Conservation (phyloP, 2,113 vertebrate species). For the Thalassoma bifasciatum region DNA sequence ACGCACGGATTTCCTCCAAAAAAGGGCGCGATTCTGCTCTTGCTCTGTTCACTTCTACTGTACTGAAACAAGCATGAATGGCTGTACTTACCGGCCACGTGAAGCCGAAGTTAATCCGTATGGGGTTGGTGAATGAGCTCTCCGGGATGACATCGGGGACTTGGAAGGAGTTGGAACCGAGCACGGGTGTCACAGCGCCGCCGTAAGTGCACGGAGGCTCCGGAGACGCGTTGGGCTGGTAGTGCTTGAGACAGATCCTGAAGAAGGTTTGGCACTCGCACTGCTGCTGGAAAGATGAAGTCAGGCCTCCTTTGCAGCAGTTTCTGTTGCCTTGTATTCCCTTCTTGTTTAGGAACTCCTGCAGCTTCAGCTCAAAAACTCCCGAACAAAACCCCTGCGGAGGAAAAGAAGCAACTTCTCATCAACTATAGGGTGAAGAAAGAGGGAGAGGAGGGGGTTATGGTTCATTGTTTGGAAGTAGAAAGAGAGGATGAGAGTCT, state of each 20-base stretch:
- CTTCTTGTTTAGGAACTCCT: constrained; percentile 98
- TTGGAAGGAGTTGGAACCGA: constrained; percentile 96
- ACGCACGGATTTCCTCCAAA: constrained; percentile 51
- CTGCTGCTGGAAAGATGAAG: constrained; percentile 77
- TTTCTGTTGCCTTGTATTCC: constrained; percentile 90
- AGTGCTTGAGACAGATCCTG: constrained; percentile 97
- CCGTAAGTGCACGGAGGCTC: constrained; percentile 98
- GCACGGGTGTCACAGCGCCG: constrained; percentile 93
- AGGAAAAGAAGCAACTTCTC: constrained; percentile 48
- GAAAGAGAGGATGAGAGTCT: constrained; percentile 37
- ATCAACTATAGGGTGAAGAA: background rate
- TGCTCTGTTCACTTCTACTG: background rate
- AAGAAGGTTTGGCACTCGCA: constrained; percentile 99
- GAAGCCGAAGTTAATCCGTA: constrained; percentile 94
- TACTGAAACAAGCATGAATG: background rate
- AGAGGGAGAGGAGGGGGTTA: background rate
- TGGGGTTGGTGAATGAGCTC: constrained; percentile 92
- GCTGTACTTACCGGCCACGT: constrained; percentile 95
- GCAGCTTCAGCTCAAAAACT: constrained; percentile 97
- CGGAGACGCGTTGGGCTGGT: constrained; percentile 95
- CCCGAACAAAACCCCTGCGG: constrained; percentile 92
- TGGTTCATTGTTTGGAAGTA: constrained; percentile 41
- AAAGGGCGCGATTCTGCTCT: background rate
- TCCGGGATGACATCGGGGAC: constrained; percentile 91
- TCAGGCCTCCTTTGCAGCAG: constrained; percentile 87